These are phyloP conservation scores for Drosophila incognita DNA, from an alignment of 2,888 invertebrate species.

Conservation along the genomic window DNA sequence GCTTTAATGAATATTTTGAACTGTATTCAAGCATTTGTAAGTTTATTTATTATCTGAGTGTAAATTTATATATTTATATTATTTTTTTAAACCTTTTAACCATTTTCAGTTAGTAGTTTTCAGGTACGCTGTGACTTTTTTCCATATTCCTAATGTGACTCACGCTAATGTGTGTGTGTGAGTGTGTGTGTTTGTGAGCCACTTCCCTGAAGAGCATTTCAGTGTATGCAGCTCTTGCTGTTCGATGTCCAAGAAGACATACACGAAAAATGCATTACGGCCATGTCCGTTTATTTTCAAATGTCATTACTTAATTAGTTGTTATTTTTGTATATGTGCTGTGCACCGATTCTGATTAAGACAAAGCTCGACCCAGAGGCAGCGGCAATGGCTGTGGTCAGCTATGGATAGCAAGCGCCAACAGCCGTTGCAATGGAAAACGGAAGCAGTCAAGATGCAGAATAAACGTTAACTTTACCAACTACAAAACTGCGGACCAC, in stretches of 20 bases:
- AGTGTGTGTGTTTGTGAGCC: constrained; percentile 5
- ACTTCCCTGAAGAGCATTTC: constrained; percentile 53
- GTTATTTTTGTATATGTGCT: constrained; percentile 24
- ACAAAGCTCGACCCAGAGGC: constrained; percentile 14
- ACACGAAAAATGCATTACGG: constrained; percentile 75
- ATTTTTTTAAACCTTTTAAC: background rate
- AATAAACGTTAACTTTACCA: background rate
- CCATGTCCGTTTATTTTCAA: constrained; percentile 24
- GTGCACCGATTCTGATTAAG: constrained; percentile 55
- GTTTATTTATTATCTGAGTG: background rate
- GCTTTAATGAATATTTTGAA: background rate
- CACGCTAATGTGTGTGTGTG: constrained; percentile 13
- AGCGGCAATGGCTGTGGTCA: constrained; percentile 4
- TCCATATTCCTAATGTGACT: constrained; percentile 21
- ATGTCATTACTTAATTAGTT: constrained; percentile 60
- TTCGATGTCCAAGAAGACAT: constrained; percentile 41
- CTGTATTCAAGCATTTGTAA: background rate
- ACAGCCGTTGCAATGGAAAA: background rate
- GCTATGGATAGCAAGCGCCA: background rate
- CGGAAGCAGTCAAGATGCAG: constrained; percentile 5
- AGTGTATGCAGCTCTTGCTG: constrained; percentile 47
- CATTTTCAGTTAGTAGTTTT: background rate
- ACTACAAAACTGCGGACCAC: background rate
- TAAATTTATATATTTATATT: background rate
- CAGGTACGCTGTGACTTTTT: constrained; percentile 45